These are phyloP conservation scores for Hylia prasina DNA, from an alignment of 2,113 vertebrate genomes.

Conservation along the genomic window DNA sequence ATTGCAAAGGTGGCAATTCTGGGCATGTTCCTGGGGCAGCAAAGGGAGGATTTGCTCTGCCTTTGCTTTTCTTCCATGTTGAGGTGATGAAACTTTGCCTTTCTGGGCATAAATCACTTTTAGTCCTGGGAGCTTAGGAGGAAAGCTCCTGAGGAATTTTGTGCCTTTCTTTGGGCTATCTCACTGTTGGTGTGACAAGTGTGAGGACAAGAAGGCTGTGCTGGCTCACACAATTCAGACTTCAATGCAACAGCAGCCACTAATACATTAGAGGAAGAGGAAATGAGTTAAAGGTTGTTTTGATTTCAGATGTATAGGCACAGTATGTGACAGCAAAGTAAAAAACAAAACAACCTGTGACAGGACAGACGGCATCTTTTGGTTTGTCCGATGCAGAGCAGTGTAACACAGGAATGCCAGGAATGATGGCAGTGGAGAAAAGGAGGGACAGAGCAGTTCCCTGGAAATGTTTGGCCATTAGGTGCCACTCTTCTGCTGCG, in stretches of 20 bases:
- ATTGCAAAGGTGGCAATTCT: neutral
- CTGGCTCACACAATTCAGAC: neutral
- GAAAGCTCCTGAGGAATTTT: neutral
- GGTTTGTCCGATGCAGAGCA: rapidly evolving
- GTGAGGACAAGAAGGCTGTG: neutral
- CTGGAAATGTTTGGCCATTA: neutral
- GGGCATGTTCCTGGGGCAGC: neutral
- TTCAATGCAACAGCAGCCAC: neutral
- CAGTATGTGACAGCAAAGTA: neutral
- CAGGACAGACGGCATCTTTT: neutral
- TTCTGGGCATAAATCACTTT: neutral
- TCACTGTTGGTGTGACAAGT: neutral
- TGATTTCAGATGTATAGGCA: neutral
- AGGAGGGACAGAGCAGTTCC: neutral
- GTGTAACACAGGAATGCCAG: rapidly evolving
- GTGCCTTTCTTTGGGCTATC: neutral
- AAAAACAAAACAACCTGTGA: neutral
- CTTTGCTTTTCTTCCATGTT: neutral
- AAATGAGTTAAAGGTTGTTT: neutral
- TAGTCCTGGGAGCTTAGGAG: neutral
- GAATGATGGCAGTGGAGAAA: neutral
- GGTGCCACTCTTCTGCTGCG: conserved; percentile 37
- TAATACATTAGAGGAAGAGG: neutral
- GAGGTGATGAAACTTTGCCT: neutral
- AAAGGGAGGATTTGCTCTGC: neutral